Evolutionary conservation across 2,797 vertebrate species (phyloP), one percentile per base, ranked within the genome.

Genomic region (Vespertilio murinus): DNA sequence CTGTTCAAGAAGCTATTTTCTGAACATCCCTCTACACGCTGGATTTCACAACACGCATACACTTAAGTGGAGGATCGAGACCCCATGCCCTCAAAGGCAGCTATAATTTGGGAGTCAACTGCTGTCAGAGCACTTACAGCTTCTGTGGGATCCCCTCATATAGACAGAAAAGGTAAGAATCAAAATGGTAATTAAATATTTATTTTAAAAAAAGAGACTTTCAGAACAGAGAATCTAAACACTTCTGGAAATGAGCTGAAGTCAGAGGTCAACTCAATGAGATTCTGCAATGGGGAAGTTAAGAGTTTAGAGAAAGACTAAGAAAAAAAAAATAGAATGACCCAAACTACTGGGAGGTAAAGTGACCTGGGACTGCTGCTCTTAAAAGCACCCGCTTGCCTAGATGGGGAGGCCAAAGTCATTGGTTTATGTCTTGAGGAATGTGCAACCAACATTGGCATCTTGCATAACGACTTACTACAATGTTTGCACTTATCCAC

Each of bases 1-100:
- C 95, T 95, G 85, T 90, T 98, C 91, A 96, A 97, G 97, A 94
- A 97, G 96, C 97, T 97, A 97, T 98, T 98, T 98, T 98, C 95
- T 98, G 98, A 97, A 92, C 85, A 96, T 96, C 95, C 82, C 93
- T 97, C 97, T 97, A 89, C 95, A 95, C 92, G 75, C 91, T 8
- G 20, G 86, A 88, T 98, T 98, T 97, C 98, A 96, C 97, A 98
- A 98, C 69, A 87, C 4, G 28, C 38, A 49, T 83, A 84, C 97
- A 94, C 47, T 88, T 69, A 17, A 81, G 59, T 65, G 0, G 40
- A 84, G 94, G 52, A 54, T 9, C 9, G 74, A 20, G 22, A 74
- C 80, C 33, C 14, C n/a, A 12, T 1, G n/a, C 42, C 23, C 59
- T 52, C 38, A 0, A 25, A 22, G 64, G 73, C 30, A 33, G 80